Evolutionary conservation across 1,140 invertebrate genomes (phyloP).

Genomic region (Atta colombica): DNA sequence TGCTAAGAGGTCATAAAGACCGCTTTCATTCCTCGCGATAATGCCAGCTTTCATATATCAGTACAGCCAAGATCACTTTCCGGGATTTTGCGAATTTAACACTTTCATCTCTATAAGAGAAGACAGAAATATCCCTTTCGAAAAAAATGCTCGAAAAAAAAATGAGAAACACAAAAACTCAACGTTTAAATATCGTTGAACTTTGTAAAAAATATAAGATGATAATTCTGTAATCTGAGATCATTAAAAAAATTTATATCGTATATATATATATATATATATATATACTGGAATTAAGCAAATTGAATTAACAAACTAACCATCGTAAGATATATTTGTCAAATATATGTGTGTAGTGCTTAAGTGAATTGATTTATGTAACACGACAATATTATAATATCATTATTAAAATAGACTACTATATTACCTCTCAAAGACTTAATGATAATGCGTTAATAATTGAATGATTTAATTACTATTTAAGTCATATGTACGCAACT

Average conservation of each 20-base stretch:
- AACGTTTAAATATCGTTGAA: constrained; percentile 12
- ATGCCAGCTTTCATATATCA: constrained; percentile 15
- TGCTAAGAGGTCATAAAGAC: constrained; percentile 38
- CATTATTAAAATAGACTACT: background rate
- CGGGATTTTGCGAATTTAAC: constrained; percentile 12
- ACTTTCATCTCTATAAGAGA: background rate
- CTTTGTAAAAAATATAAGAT: background rate
- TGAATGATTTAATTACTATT: constrained; percentile 45
- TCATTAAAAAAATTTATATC: constrained; percentile 2
- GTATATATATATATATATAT: background rate
- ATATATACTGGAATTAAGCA: background rate
- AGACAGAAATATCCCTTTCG: background rate
- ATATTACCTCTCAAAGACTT: constrained; percentile 5
- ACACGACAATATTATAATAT: constrained; percentile 1
- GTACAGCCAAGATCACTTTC: constrained; percentile 9
- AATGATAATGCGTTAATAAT: constrained; percentile 36
- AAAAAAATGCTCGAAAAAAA: background rate
- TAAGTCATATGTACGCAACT: background rate
- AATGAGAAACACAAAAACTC: background rate
- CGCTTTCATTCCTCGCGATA: constrained; percentile 8
- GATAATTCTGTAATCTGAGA: background rate
- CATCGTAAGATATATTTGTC: background rate
- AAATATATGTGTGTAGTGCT: too few species aligned
- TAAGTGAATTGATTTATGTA: background rate
- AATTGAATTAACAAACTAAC: background rate